These are phyloP conservation scores for Bettongia penicillata DNA, from an alignment of 2,113 vertebrate genomes.

Conservation along the genomic window DNA sequence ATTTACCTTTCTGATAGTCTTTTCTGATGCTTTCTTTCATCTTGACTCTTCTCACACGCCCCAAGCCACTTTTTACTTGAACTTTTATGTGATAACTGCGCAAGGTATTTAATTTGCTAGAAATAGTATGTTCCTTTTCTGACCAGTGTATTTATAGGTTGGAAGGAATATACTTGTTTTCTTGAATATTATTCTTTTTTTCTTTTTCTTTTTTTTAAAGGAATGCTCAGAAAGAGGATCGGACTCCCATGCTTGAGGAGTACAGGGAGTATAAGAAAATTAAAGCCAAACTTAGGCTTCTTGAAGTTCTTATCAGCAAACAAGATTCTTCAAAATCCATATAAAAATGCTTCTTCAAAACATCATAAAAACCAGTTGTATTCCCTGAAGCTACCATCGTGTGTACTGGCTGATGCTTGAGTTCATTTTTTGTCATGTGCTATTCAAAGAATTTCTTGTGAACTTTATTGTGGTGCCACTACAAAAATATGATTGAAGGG, in stretches of 20 bases:
- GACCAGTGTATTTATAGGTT: neutral
- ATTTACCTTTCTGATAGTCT: neutral
- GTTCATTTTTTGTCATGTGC: slow-evolving; percentile 82
- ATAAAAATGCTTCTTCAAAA: slow-evolving; percentile 82
- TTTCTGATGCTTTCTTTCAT: neutral
- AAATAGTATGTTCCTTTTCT: slow-evolving; percentile 54
- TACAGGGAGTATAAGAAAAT: slow-evolving; percentile 98
- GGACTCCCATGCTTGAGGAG: slow-evolving; percentile 94
- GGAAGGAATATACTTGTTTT: neutral
- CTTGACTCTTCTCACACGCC: neutral
- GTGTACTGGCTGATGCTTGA: slow-evolving; percentile 81
- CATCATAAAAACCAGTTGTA: slow-evolving; percentile 76
- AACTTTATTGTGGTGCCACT: slow-evolving; percentile 84
- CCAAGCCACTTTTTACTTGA: slow-evolving; percentile 49
- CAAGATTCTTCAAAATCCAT: slow-evolving; percentile 98
- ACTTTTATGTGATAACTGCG: slow-evolving; percentile 35
- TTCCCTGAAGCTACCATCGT: slow-evolving; percentile 77
- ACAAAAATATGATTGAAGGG: slow-evolving; percentile 71
- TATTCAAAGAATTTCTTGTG: slow-evolving; percentile 83
- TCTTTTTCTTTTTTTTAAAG: slow-evolving; percentile 79
- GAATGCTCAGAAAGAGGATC: slow-evolving; percentile 96
- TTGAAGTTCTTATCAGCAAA: slow-evolving; percentile 99
- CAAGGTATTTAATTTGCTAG: slow-evolving; percentile 30
- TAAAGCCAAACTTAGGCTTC: slow-evolving; percentile 96
- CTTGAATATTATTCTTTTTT: slow-evolving; percentile 32